Conservation (phyloP, 2,113 vertebrate species). For the Galemys pyrenaicus region DNA sequence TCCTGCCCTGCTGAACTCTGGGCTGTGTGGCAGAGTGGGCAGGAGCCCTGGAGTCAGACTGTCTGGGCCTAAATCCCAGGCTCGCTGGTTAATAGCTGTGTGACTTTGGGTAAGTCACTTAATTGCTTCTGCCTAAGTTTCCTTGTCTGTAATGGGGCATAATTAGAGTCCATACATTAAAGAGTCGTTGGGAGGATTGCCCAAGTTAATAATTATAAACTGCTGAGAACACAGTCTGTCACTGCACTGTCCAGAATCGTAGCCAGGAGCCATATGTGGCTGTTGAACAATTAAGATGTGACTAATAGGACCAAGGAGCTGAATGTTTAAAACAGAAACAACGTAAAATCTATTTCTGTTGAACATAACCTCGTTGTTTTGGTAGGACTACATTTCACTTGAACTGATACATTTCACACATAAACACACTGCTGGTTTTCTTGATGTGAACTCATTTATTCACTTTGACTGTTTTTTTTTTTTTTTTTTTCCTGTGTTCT, state of each 20-base stretch:
- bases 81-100: neutral
- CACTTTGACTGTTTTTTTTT: neutral
- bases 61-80: neutral
- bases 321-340: neutral
- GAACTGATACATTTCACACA: neutral
- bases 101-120: neutral
- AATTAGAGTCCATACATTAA: neutral
- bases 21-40: neutral
- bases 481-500: neutral
- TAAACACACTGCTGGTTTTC: neutral
- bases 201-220: neutral
- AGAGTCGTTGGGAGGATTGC: neutral
- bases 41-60: neutral
- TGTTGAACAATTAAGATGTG: neutral
- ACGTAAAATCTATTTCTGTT: neutral
- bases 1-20: neutral
- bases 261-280: neutral
- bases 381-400: neutral
- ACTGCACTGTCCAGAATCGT: neutral
- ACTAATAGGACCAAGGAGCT: neutral
- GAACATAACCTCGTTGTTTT: neutral
- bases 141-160: neutral
- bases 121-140: constrained; percentile 5
- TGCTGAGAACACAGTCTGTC: neutral
- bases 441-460: neutral